Evolutionary conservation across 2,797 vertebrate species (phyloP), one percentile per base, ranked within the genome.

Genomic region (Crenuchus spilurus): DNA sequence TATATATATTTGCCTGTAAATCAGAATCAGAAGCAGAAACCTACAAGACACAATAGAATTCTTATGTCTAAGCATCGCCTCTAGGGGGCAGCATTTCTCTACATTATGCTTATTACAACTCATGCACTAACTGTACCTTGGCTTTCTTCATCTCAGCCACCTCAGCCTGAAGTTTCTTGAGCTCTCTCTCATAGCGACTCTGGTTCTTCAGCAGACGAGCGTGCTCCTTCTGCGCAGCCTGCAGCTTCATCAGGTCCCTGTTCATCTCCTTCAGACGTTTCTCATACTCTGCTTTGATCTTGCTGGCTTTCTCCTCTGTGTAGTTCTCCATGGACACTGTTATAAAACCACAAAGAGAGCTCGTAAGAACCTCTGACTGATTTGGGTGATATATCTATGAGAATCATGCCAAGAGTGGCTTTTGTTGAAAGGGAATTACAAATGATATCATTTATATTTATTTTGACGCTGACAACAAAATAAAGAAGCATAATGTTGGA

Each of bases 121-220:
- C 49, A 79, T 6, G 74, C 49, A 0, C 7, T 16, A 4, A 14
- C 13, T 2, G 1, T 82, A 99, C 97, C 94, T 99, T 99, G 55
- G 96, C 95, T 84, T 97, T 99, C 89, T 99, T 99, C 98, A 99
- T 99, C 41, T 99, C 97, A 0, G 92, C 93, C 85, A 99, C 95
- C 82, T 99, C 97, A 0, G 83, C 85, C 90, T 99, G 96, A 33
- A 99, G 92, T 83, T 96, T 98, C 85, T 95, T 96, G 79, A 99
- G 91, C 84, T 99, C 96, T n/a, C 95, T 87, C 81, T 99, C 98
- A 0, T 99, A 98, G 78, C 94, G 94, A 0, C 92, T 90, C 89
- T 99, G 98, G 92, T 97, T 99, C 88, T 97, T 98, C 63, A 99
- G 94, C 64, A 99, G 94, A 2, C 97, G 93, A 0, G 95, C 95